Conservation (phyloP, 2,888 invertebrate genomes). For the Morinoia aosen region DNA sequence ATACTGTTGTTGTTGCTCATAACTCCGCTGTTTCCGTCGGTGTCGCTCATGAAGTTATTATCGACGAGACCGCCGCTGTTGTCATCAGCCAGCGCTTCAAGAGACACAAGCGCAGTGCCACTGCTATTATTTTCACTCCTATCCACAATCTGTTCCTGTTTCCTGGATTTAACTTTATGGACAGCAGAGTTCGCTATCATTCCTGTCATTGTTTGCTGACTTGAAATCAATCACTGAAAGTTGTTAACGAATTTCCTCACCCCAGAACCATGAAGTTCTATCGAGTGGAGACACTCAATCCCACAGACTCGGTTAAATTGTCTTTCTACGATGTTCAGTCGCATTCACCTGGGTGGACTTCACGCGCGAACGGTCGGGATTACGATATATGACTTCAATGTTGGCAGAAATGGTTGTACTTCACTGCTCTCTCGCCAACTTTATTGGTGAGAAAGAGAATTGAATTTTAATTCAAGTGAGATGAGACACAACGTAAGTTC, state of each 20-base stretch:
- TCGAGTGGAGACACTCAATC: not conserved
- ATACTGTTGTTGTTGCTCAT: not conserved
- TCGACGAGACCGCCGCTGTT: not conserved
- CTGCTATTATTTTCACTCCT: not conserved
- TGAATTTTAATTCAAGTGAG: too few relatives aligned
- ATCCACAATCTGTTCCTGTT: conserved; percentile 12
- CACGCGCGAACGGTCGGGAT: not conserved
- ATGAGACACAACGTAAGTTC: too few relatives aligned
- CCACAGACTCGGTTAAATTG: not conserved
- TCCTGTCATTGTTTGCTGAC: not conserved
- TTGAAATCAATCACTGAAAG: not conserved
- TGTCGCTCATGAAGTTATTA: not conserved
- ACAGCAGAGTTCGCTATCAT: conserved; percentile 2
- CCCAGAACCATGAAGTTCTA: not conserved
- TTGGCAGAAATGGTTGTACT: not conserved
- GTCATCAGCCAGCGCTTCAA: not conserved
- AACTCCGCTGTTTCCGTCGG: not conserved
- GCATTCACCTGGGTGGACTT: not conserved
- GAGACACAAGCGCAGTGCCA: not conserved
- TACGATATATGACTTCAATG: not conserved
- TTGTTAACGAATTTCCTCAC: not conserved
- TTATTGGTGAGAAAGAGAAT: not conserved
- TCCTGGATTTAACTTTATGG: conserved; percentile 12
- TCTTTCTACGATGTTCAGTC: not conserved
- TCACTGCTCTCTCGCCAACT: not conserved